Evolutionary conservation across 2,797 vertebrate species (phyloP), one percentile per base, ranked within the genome.

Genomic region (Falco columbarius): DNA sequence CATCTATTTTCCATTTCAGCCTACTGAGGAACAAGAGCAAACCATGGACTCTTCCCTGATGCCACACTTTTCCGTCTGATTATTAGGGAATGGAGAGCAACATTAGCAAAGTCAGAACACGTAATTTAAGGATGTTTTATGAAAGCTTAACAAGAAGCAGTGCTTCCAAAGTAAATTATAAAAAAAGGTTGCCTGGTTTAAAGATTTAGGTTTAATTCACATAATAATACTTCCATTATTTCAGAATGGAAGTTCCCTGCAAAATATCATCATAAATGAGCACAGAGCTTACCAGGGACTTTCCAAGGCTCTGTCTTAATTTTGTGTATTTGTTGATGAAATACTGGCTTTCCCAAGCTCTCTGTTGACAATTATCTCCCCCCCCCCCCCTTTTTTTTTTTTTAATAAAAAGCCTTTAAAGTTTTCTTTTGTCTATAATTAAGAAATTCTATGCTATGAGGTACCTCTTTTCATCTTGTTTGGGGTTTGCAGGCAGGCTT

Each of bases 221-320:
- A 32, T 65, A 83, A 49, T 80, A 76, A 75, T 81, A 74, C 16
- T 83, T 93, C 40, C 62, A 84, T 83, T 93, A 90, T 47, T 95
- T 76, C 67, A 87, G 46, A 95, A 87, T 46, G 7, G 58, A 85
- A 81, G 51, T 44, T 88, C 40, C 19, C 47, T 54, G 18, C 7
- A 86, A 90, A 89, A 56, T 47, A 10, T 16, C 59, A 79, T 19
- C 19, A 56, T 40, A 94, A 89, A 88, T 34, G 58, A 91, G 49
- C 40, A 79, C 36, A 55, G 10, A 92, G 38, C 51, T 96, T 55
- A 95, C 72, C 49, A 95, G 72, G 90, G 86, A 94, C 75, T 96
- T 96, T 93, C 93, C 95, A 93, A 77, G n/a, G 16, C 51, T 58
- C 61, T 30, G 32, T 58, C 79, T 81, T 96, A 75, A 92, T 92